Evolutionary conservation across 2,888 invertebrate genomes (phyloP).

Genomic region (Dryadula phaetusa): DNA sequence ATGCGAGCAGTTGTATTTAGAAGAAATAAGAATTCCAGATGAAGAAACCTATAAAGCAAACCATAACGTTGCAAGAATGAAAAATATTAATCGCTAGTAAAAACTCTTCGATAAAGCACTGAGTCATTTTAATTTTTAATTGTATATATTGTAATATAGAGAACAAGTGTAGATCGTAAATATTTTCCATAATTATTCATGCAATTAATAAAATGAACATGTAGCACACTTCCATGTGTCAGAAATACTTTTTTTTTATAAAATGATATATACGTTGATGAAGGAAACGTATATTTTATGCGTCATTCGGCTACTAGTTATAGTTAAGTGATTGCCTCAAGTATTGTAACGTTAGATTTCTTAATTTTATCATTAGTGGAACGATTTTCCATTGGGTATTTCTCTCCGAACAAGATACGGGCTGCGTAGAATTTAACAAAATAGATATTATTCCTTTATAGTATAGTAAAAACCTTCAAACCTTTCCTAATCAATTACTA

Average conservation of each 20-base stretch:
- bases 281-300: too few relatives aligned
- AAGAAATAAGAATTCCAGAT: background rate
- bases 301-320: too few relatives aligned
- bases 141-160: too few relatives aligned
- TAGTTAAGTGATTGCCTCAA: too few relatives aligned
- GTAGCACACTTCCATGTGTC: too few relatives aligned
- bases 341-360: background rate
- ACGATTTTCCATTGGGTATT: background rate
- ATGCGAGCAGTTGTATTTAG: constrained; percentile 2
- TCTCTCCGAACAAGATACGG: background rate
- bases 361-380: background rate
- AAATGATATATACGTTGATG: too few relatives aligned
- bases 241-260: too few relatives aligned
- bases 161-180: too few relatives aligned
- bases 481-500: constrained; percentile 9
- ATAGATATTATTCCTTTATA: background rate
- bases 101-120: background rate
- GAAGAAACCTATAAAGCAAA: background rate
- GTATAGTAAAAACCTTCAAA: background rate
- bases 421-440: background rate
- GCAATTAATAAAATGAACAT: too few relatives aligned
- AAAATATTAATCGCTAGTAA: background rate
- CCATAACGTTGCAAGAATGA: background rate
- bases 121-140: too few relatives aligned
- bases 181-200: too few relatives aligned